Evolutionary conservation across 2,797 vertebrate genomes (phyloP), one percentile per base, ranked within the genome.

Genomic region (Myotis myotis): DNA sequence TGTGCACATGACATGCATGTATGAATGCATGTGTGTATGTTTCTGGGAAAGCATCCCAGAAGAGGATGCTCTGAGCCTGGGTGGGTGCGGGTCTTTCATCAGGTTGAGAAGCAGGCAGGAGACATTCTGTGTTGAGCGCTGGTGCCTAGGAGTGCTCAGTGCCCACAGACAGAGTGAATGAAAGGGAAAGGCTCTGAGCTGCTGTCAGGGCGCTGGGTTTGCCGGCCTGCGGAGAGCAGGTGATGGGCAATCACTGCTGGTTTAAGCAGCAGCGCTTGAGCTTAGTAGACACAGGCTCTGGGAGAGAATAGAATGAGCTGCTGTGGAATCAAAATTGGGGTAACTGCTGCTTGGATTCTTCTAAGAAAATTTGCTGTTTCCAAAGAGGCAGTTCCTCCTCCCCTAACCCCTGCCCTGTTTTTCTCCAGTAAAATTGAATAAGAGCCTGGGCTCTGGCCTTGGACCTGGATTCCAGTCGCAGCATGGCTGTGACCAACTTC

Each of bases 361-460:
- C 33, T 83, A 41, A 89, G 81, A 66, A 92, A 64, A 68, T 72
- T 6, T 71, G 30, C n/a, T 68, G 19, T 80, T 87, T 93, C 91
- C 22, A 62, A 53, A 75, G 78, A 47, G 60, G 8, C 20, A 33
- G 30, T 22, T 89, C 57, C 17, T 62, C 41, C 6, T 68, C 8
- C 13, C 15, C 7, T 2, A 47, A 4, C 20, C 10, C 11, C 57
- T 2, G 1, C 19, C 81, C 68, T 33, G 1, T 82, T 89, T 4
- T 86, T 57, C 16, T 81, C 17, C 86, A 38, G 8, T 64, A 36
- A 82, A 86, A 81, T 5, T 79, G 55, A 71, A 0, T 83, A 38
- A n/a, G 49, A 80, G 11, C 1, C 5, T 30, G 7, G 25, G 20
- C 19, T 91, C 5, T 47, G 16, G 19, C 44, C 57, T 76, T 57